Percentiles rank a stretch among this genome's conserved stretches.
These are phyloP conservation scores for Aplysina aerophoba DNA, from an alignment of 37 sponge, comb jelly and placozoan genomes.

Conservation along the genomic window DNA sequence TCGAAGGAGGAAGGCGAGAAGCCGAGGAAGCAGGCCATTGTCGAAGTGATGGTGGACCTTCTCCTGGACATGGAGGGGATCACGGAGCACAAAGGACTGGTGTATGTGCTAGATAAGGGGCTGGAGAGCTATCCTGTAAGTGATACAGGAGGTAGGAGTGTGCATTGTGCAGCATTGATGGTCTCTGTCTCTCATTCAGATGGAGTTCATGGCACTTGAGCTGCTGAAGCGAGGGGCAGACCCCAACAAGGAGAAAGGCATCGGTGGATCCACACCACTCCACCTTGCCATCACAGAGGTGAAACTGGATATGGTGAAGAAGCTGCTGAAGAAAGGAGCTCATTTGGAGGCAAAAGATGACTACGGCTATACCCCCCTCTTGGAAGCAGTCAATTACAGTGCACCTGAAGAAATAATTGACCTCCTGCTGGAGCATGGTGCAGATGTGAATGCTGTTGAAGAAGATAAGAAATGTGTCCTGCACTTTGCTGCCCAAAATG, in stretches of 20 bases:
- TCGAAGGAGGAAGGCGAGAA: background rate
- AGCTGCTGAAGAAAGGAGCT: constrained; percentile 31
- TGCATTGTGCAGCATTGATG: no score
- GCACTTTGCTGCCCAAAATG: constrained; percentile 27
- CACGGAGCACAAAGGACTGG: constrained; percentile 3
- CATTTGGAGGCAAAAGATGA: constrained; percentile 4
- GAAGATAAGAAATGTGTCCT: constrained; percentile 9
- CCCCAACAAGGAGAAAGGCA: constrained; percentile 20
- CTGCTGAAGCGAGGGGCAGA: constrained; percentile 29
- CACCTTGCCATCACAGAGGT: constrained; percentile 7
- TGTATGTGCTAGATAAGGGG: constrained; percentile 19
- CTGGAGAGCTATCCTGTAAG: constrained; percentile 8
- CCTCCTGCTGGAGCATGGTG: constrained; percentile 6
- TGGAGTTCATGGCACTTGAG: constrained; percentile 9
- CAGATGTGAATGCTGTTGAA: background rate
- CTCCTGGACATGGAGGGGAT: constrained; percentile 12
- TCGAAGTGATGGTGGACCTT: constrained; percentile 9
- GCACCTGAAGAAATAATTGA: background rate
- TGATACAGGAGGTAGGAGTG: background rate
- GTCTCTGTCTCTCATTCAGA: background rate
- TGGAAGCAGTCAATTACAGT: constrained; percentile 18
- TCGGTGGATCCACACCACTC: background rate
- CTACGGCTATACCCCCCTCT: constrained; percentile 25
- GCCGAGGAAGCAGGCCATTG: constrained; percentile 24
- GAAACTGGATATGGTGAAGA: background rate